Evolutionary conservation across 2,113 vertebrate species (phyloP).

Genomic region (Bubalus kerabau): DNA sequence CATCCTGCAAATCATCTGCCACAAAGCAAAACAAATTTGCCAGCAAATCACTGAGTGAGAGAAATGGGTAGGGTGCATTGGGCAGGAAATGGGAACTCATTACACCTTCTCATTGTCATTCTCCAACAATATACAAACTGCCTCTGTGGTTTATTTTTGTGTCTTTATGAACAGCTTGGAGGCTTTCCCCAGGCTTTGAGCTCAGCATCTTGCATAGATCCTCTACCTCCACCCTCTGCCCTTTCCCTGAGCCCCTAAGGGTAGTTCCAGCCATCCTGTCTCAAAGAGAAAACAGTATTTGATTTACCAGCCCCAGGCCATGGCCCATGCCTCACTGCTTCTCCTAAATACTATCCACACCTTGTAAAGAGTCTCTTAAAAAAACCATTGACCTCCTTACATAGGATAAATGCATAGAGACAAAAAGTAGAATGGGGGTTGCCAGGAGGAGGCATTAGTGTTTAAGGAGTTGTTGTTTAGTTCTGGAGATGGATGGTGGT

Average conservation of each 20-base stretch:
- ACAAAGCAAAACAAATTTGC: constrained; percentile 39
- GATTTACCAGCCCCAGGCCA: not conserved
- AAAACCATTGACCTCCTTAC: not conserved
- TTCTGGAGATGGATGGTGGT: not conserved
- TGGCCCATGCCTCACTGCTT: not conserved
- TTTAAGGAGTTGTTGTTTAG: not conserved
- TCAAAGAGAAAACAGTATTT: not conserved
- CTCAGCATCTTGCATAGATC: not conserved
- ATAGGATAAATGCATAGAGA: not conserved
- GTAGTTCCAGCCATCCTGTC: not conserved
- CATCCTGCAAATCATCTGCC: not conserved
- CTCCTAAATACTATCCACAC: not conserved
- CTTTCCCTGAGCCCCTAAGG: not conserved
- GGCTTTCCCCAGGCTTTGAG: not conserved
- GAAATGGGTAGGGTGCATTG: not conserved
- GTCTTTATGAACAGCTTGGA: not conserved
- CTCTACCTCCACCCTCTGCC: not conserved
- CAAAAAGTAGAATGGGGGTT: not conserved
- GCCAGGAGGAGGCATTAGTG: not conserved
- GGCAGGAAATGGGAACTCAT: not conserved
- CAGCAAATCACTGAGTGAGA: not conserved
- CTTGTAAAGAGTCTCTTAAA: not conserved
- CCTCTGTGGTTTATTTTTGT: not conserved
- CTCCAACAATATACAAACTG: not conserved
- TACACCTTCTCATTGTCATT: not conserved